Evolutionary conservation across 1,140 invertebrate species (phyloP).

Genomic region (Theocolax elegans): DNA sequence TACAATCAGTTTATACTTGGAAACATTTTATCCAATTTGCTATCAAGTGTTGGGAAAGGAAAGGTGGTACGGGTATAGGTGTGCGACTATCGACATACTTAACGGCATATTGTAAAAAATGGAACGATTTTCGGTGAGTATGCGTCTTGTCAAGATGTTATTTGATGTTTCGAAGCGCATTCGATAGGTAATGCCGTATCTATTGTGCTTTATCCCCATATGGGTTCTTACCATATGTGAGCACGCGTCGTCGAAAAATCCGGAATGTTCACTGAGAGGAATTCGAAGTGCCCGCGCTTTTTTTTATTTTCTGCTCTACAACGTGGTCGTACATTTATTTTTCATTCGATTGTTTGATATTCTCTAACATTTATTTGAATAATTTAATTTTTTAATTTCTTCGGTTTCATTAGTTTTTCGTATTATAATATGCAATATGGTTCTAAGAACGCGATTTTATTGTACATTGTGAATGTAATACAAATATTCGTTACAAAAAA

Average conservation of each 20-base stretch:
- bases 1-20: no score
- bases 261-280: not conserved
- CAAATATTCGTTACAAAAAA: no score
- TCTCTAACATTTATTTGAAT: no score
- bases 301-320: not conserved
- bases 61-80: no score
- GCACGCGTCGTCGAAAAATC: slow-evolving; percentile 2
- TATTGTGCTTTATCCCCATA: not conserved
- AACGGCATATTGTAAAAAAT: slow-evolving; percentile 6
- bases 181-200: not conserved
- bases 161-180: not conserved
- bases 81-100: no score
- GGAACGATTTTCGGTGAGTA: slow-evolving; percentile 20
- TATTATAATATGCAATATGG: no score
- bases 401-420: no score
- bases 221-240: slow-evolving; percentile 19
- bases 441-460: no score
- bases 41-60: no score
- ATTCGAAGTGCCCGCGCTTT: not conserved
- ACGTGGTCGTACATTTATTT: not conserved
- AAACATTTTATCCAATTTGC: no score
- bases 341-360: not conserved
- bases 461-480: no score
- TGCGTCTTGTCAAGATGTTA: not conserved
- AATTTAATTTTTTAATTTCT: no score